These are phyloP conservation scores for Chelon auratus DNA, from an alignment of 2,797 vertebrate species.

Conservation along the genomic window DNA sequence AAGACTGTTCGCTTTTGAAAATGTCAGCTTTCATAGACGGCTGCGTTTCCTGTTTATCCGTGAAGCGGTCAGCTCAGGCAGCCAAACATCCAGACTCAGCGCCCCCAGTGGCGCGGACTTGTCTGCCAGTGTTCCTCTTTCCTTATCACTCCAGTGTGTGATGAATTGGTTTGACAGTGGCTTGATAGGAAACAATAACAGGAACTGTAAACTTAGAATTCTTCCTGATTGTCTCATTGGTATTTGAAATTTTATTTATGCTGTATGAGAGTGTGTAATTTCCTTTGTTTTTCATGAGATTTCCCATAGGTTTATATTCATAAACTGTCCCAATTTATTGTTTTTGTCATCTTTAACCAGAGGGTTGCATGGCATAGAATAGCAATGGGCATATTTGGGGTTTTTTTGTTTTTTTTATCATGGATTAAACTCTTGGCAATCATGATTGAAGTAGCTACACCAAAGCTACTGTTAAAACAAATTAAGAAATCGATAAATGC, in stretches of 20 bases:
- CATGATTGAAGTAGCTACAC: too few relatives aligned
- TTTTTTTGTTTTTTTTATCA: neutral
- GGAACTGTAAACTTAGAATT: conserved; percentile 85
- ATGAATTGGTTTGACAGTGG: conserved; percentile 78
- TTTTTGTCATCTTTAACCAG: conserved; percentile 13
- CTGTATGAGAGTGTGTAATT: conserved; percentile 61
- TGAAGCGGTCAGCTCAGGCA: conserved; percentile 50
- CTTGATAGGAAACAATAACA: conserved; percentile 87
- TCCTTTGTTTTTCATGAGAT: conserved; percentile 64
- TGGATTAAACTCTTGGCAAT: neutral
- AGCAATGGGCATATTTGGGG: neutral
- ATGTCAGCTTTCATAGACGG: conserved; percentile 35
- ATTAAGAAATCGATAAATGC: too few relatives aligned
- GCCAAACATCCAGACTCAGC: conserved; percentile 69
- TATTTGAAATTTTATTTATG: conserved; percentile 79
- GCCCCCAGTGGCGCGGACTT: conserved; percentile 73
- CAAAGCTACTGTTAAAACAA: too few relatives aligned
- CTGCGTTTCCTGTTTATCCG: conserved; percentile 79
- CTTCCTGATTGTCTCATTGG: conserved; percentile 71
- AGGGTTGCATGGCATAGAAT: neutral
- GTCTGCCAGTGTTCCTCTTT: conserved; percentile 78
- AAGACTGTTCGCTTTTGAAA: conserved; percentile 15
- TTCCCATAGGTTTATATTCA: conserved; percentile 29
- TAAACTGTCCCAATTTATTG: conserved; percentile 20
- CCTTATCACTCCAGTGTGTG: conserved; percentile 77